Percentiles rank a stretch among this genome's conserved stretches.
phyloP scores from a whole-genome alignment of 2,797 vertebrate genomes.

The Clarias fuscus region DNA sequence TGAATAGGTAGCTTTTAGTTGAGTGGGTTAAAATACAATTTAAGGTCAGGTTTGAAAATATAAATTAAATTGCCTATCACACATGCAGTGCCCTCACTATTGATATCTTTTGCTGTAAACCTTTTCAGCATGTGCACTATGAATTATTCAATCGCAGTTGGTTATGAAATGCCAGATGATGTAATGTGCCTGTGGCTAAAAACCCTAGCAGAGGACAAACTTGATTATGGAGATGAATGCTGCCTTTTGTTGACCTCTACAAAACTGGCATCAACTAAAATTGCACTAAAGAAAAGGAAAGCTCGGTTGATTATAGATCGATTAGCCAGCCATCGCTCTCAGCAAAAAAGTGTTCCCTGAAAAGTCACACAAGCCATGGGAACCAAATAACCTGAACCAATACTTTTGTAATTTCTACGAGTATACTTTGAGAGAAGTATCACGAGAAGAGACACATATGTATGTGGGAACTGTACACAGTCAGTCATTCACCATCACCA shows the following conservation, averaged over 20 bases:
- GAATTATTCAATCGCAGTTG: conserved; percentile 7
- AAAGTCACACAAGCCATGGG: not conserved
- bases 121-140: not conserved
- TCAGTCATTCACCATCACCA: too few relatives aligned
- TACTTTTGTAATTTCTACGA: not conserved
- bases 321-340: not conserved
- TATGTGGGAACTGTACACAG: too few relatives aligned
- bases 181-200: not conserved
- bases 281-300: not conserved
- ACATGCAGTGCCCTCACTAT: not conserved
- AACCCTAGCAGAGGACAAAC: not conserved
- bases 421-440: not conserved
- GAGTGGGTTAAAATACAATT: not conserved
- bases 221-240: not conserved
- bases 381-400: not conserved
- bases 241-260: not conserved
- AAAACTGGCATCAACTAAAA: not conserved
- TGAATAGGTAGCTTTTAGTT: not conserved
- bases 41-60: not conserved
- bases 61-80: not conserved
- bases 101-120: not conserved
- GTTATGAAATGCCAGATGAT: not conserved
- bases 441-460: too few relatives aligned
- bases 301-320: not conserved
- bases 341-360: not conserved